Evolutionary conservation across 2,797 vertebrate species (phyloP).

Genomic region (Pipistrellus kuhlii): DNA sequence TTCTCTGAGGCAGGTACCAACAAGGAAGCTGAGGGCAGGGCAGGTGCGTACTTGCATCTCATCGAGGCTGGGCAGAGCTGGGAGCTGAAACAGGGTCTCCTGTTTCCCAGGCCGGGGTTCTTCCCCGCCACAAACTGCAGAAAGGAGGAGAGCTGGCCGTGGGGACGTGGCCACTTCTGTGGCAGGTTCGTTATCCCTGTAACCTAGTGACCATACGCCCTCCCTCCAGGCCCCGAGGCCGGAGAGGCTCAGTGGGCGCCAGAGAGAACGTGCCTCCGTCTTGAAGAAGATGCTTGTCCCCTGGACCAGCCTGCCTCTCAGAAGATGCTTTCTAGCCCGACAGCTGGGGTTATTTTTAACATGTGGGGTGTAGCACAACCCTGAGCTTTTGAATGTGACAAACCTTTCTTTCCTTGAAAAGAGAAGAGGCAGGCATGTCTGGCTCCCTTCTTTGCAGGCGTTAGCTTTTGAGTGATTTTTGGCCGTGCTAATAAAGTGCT

Average conservation of each 20-base stretch:
- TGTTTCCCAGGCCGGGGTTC: background rate
- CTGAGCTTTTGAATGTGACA: constrained; percentile 36
- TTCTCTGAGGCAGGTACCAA: background rate
- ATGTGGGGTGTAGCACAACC: background rate
- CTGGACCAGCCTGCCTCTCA: background rate
- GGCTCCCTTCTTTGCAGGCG: constrained; percentile 79
- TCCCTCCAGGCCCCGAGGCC: background rate
- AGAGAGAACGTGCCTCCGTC: background rate
- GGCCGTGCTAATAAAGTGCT: constrained; percentile 76
- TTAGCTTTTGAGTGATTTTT: constrained; percentile 83
- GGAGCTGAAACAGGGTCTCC: background rate
- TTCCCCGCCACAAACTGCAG: background rate
- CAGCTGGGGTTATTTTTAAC: constrained; percentile 2
- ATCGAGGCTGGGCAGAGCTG: background rate
- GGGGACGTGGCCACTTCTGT: background rate
- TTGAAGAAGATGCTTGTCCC: background rate
- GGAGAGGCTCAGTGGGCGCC: background rate
- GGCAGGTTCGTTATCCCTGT: background rate
- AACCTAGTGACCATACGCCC: background rate
- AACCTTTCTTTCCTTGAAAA: constrained; percentile 13
- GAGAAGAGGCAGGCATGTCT: constrained; percentile 74
- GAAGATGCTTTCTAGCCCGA: background rate
- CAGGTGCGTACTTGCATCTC: background rate
- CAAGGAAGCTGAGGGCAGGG: background rate
- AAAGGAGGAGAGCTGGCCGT: background rate